Percentiles rank a stretch among this genome's conserved stretches.
phyloP scores from a whole-genome alignment of 2,113 vertebrate species.

The Chamaea fasciata region DNA sequence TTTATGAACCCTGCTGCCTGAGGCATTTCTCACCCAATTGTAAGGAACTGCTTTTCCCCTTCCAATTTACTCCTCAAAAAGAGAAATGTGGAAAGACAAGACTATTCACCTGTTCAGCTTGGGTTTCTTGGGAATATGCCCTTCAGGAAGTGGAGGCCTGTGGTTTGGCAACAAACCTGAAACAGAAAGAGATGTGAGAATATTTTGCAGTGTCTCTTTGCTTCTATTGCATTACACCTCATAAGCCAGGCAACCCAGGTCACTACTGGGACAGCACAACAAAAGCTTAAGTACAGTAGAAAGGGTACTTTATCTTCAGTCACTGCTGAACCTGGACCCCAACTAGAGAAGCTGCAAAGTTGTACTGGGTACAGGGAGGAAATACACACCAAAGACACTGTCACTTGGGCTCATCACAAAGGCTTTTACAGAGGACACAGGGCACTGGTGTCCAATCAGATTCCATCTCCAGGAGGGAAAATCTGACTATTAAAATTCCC shows the following conservation, averaged over 20 bases:
- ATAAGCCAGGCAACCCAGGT: background rate
- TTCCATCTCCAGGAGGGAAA: background rate
- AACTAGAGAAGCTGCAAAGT: background rate
- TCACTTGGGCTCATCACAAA: background rate
- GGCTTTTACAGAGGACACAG: background rate
- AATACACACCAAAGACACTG: background rate
- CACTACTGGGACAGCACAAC: background rate
- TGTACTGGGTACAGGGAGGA: background rate
- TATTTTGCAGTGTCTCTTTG: background rate
- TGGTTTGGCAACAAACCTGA: conserved; percentile 96
- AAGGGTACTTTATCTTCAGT: background rate
- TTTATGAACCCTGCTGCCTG: background rate
- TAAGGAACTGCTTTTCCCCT: background rate
- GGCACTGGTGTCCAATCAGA: background rate
- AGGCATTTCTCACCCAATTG: background rate
- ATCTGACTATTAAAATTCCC: background rate
- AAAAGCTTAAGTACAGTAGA: background rate
- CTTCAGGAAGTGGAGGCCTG: conserved; percentile 84
- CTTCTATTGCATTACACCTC: background rate
- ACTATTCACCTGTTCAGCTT: conserved; percentile 84
- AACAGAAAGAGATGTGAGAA: background rate
- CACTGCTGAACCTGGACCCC: background rate
- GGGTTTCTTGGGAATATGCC: conserved; percentile 73
- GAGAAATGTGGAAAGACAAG: background rate
- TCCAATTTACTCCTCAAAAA: background rate